Percentiles rank a stretch among this genome's conserved stretches.
These are phyloP conservation scores for Drosophila quinaria DNA, from an alignment of 2,888 invertebrate species.

Conservation along the genomic window DNA sequence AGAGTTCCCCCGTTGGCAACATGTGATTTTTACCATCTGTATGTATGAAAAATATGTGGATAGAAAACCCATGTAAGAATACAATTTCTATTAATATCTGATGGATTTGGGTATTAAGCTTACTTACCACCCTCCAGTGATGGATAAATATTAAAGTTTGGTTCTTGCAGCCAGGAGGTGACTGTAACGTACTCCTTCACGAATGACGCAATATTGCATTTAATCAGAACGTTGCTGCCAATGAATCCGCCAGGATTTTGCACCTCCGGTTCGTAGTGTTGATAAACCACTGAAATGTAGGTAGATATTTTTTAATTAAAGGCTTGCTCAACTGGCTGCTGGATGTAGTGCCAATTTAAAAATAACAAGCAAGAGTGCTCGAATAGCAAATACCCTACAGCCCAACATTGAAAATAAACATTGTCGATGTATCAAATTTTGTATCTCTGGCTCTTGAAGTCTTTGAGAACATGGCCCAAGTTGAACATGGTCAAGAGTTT, in stretches of 20 bases:
- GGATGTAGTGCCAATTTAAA: slow-evolving; percentile 5
- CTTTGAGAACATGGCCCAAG: slow-evolving; percentile 12
- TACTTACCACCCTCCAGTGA: slow-evolving; percentile 87
- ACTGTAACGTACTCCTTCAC: slow-evolving; percentile 87
- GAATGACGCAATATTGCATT: slow-evolving; percentile 87
- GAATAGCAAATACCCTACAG: slow-evolving; percentile 13
- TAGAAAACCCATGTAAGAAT: not conserved
- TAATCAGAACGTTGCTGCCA: slow-evolving; percentile 87
- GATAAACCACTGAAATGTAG: slow-evolving; percentile 86
- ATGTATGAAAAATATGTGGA: slow-evolving; percentile 6
- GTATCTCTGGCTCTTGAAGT: slow-evolving; percentile 4
- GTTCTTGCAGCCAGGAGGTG: slow-evolving; percentile 87
- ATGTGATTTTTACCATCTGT: slow-evolving; percentile 88
- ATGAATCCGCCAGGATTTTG: slow-evolving; percentile 87
- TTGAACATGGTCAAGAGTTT: slow-evolving; percentile 5
- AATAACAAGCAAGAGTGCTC: not conserved
- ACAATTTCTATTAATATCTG: not conserved
- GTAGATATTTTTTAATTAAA: slow-evolving; percentile 25
- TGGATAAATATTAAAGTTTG: slow-evolving; percentile 87
- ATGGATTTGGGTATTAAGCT: slow-evolving; percentile 62
- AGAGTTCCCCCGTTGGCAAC: slow-evolving; percentile 88
- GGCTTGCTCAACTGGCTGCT: not conserved
- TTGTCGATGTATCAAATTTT: not conserved
- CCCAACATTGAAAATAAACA: slow-evolving; percentile 11
- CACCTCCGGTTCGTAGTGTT: slow-evolving; percentile 87